Evolutionary conservation across 2,888 invertebrate species (phyloP).

Genomic region (Synergus gifuensis): DNA sequence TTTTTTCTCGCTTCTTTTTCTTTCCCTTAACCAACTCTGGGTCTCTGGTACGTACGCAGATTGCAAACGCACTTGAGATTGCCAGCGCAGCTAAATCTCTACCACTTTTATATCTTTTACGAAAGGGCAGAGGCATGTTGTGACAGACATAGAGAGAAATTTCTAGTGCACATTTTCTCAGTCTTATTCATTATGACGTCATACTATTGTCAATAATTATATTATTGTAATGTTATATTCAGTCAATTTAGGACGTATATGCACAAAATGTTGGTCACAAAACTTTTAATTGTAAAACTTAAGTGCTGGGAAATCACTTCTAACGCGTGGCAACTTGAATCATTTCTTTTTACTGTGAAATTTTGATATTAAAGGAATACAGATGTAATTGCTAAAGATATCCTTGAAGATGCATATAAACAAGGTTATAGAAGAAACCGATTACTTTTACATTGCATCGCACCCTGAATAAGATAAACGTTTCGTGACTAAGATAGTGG

Average conservation of each 20-base stretch:
- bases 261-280: too few species aligned
- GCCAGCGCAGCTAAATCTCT: slow-evolving; percentile 12
- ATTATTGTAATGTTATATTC: too few species aligned
- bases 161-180: background rate
- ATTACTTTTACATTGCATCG: background rate
- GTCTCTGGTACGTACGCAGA: slow-evolving; percentile 6
- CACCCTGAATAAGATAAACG: background rate
- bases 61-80: slow-evolving; percentile 20
- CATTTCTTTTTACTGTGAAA: too few species aligned
- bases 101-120: slow-evolving; percentile 9
- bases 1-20: background rate
- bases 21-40: slow-evolving; percentile 10
- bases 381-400: background rate
- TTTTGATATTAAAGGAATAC: too few species aligned
- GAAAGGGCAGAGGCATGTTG: slow-evolving; percentile 34
- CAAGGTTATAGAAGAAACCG: background rate
- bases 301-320: too few species aligned
- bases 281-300: too few species aligned
- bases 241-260: too few species aligned
- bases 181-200: background rate
- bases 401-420: background rate
- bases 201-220: background rate
- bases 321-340: too few species aligned
- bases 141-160: slow-evolving; percentile 25
- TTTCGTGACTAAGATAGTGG: background rate